Percentiles rank a stretch among this genome's conserved stretches.
These are phyloP conservation scores for Formicarius rufipectus DNA, from an alignment of 2,113 vertebrate genomes.

Conservation along the genomic window DNA sequence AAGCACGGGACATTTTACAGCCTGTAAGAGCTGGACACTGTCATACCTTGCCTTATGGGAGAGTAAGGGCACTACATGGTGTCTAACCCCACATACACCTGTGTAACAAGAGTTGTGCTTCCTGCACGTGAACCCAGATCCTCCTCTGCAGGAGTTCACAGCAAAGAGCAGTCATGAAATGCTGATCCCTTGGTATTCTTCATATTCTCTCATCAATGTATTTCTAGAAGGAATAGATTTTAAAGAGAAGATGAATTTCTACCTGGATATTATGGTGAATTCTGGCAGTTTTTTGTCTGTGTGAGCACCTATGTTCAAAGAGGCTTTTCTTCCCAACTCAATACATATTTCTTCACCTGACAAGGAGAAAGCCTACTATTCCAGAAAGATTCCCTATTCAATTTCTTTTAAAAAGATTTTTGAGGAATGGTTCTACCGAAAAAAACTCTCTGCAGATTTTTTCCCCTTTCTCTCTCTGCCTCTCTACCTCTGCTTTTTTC, in stretches of 20 bases:
- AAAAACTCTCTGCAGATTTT: not conserved
- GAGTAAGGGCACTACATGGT: not conserved
- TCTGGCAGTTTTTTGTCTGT: not conserved
- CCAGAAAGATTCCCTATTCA: not conserved
- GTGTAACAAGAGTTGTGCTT: not conserved
- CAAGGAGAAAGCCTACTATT: not conserved
- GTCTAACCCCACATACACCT: rapidly evolving
- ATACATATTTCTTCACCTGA: not conserved
- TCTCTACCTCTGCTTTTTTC: not conserved
- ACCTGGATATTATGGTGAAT: not conserved
- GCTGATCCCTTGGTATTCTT: not conserved
- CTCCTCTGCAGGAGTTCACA: not conserved
- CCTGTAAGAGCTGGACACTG: not conserved
- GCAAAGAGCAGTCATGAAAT: not conserved
- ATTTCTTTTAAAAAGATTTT: not conserved
- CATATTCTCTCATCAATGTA: not conserved
- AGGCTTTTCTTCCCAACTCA: not conserved
- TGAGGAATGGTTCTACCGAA: slow-evolving; percentile 1
- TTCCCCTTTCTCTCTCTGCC: not conserved
- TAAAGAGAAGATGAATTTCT: not conserved
- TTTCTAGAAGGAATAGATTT: not conserved
- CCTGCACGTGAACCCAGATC: not conserved
- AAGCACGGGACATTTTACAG: not conserved
- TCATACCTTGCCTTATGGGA: not conserved
- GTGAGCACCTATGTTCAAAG: not conserved